Percentiles rank a stretch among this genome's conserved stretches.
Evolutionary conservation across 2,888 invertebrate genomes (phyloP).

Genomic region (Polylopha cassiicola): DNA sequence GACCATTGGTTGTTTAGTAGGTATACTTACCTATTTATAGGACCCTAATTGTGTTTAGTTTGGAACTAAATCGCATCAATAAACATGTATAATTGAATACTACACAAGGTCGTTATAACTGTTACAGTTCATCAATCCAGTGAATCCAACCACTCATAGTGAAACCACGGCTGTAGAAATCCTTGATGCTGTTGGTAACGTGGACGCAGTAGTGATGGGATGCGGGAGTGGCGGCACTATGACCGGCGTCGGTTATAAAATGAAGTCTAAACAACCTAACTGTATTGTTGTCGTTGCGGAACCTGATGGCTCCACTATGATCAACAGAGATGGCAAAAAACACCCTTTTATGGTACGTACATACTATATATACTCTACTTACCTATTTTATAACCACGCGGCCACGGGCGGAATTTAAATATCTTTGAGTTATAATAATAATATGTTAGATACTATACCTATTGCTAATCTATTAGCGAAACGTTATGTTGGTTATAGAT

Average conservation of each 20-base stretch:
- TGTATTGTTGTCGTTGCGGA: conserved; percentile 89
- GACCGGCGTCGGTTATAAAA: conserved; percentile 88
- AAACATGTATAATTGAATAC: neutral
- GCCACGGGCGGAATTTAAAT: too few relatives aligned
- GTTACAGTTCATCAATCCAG: conserved; percentile 87
- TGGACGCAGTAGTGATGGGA: conserved; percentile 88
- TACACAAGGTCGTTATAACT: conserved; percentile 22
- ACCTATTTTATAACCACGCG: neutral
- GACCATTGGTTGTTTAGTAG: too few relatives aligned
- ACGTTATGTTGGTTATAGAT: too few relatives aligned
- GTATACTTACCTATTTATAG: too few relatives aligned
- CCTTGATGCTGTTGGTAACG: conserved; percentile 78
- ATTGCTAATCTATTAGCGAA: too few relatives aligned
- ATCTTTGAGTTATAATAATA: too few relatives aligned
- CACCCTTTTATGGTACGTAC: conserved; percentile 35
- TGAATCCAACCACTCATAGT: conserved; percentile 96
- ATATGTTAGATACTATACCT: too few relatives aligned
- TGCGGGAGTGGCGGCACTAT: conserved; percentile 96
- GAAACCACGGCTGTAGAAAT: conserved; percentile 95
- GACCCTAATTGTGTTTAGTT: too few relatives aligned
- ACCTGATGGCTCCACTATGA: conserved; percentile 86
- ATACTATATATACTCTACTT: too few relatives aligned
- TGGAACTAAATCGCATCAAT: too few relatives aligned
- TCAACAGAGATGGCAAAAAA: conserved; percentile 29
- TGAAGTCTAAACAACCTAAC: conserved; percentile 86